Evolutionary conservation across 2,888 invertebrate species (phyloP), one percentile per base, ranked within the genome.

Genomic region (Drosophila falleni): DNA sequence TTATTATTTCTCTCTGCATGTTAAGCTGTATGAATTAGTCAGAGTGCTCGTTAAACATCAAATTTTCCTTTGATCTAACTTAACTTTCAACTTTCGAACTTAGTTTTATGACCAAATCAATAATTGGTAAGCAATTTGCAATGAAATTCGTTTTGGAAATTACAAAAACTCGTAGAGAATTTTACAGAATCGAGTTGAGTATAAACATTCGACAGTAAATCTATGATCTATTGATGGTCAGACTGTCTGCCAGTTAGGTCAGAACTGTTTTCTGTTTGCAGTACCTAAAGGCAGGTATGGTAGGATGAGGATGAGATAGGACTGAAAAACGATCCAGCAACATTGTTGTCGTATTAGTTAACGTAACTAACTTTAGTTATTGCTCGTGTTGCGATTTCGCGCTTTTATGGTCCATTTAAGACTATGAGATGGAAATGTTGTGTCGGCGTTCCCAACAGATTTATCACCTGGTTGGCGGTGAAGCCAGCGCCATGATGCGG

Each of bases 361-460:
- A 83, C 87, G 81, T 86, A 88, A 89, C 90, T 89, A 89, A 89
- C 86, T 88, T 89, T 88, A 80, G 87, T 89, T 86, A 87, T 87
- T 89, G 86, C 85, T 76, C 81, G 82, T 89, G 87, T 87, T 87
- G 87, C 53, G 89, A 83, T 83, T 87, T 84, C 66, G 87, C 80
- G 72, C 89, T 76, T 87, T 87, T 87, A 87, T 87, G 87, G 87
- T 89, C 89, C 89, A 87, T 87, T 87, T 87, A 87, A 89, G 87
- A 88, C 87, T 80, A 86, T 88, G 77, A 83, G 74, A 89, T 88
- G 90, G 90, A 86, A 76, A 80, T 89, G 89, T 75, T 88, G 87
- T 88, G 87, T 86, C 73, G 89, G 74, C 70, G 74, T 79, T 88
- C 70, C 89, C 89, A 89, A 89, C 89, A 89, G 89, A 89, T 85